phyloP scores from a whole-genome alignment of 2,113 vertebrate species.

The Bambusicola thoracicus region DNA sequence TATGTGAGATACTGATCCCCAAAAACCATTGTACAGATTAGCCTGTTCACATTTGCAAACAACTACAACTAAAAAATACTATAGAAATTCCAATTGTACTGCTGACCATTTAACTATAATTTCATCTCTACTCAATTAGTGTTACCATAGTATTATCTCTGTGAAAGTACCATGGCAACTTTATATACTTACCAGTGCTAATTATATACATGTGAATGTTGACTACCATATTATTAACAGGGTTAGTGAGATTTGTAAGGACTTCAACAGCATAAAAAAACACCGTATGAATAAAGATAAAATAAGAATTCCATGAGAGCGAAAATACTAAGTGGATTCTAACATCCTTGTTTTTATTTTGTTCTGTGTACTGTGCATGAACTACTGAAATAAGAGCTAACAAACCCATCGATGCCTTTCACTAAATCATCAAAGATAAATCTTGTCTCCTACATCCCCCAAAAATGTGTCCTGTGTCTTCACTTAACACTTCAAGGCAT shows the following conservation, averaged over 20 bases:
- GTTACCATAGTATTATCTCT: neutral
- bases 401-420: neutral
- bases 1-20: neutral
- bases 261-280: neutral
- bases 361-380: neutral
- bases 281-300: neutral
- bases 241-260: neutral
- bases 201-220: neutral
- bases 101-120: neutral
- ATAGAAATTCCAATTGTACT: neutral
- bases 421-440: neutral
- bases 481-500: conserved; percentile 17
- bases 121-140: neutral
- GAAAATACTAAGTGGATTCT: neutral
- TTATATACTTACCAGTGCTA: neutral
- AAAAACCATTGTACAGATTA: neutral
- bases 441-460: neutral
- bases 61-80: neutral
- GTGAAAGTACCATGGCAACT: neutral
- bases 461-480: conserved; percentile 7
- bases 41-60: neutral
- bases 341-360: neutral
- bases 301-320: neutral
- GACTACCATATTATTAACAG: neutral
- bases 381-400: conserved; percentile 16